Evolutionary conservation across 2,888 invertebrate species (phyloP), one percentile per base, ranked within the genome.

Genomic region (Ormyrus pomaceus): DNA sequence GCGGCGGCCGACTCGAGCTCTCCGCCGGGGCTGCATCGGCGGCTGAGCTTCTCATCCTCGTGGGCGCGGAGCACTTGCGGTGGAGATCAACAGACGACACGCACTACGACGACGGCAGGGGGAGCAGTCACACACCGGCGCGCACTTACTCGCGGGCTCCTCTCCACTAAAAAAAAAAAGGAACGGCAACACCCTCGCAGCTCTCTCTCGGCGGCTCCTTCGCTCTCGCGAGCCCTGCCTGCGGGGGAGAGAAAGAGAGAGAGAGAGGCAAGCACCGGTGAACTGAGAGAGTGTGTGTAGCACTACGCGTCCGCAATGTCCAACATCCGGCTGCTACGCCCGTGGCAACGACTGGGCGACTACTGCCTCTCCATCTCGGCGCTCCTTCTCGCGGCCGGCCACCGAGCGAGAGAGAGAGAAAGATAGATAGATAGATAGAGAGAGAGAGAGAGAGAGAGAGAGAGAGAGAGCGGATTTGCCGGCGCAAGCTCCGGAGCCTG

Each of bases 261-360:
- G 45, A 19, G 19, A 19, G 19, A 19, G 19, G 19, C 19, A 19
- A 3, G 58, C 58, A 9, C 51, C 58, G 48, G 69, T 48, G 1
- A 45, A n/a, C 69, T 51, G 51, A 10, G 51, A 51, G 19, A 51
- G 19, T 9, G 50, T 46, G 34, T 65, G 50, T 65, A 48, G 48
- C 56, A 58, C 58, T 69, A 58, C 56, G 19, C 58, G 69, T 58
- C 56, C 69, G n/a, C 69, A 48, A 34, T 34, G 10, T 58, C 69
- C 88, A 88, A 87, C 88, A 89, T 89, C 88, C 88, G 87, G 88
- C 86, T 88, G 88, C 89, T 88, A 88, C 89, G 89, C 89, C 88
- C 89, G 89, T 88, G 86, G 88, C 89, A 88, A 87, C 89, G 88
- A 88, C 87, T 87, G 89, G 88, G 87, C 88, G 86, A 88, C 88